Evolutionary conservation across 2,797 vertebrate species (phyloP), one percentile per base, ranked within the genome.

Genomic region (Loriculus beryllinus): DNA sequence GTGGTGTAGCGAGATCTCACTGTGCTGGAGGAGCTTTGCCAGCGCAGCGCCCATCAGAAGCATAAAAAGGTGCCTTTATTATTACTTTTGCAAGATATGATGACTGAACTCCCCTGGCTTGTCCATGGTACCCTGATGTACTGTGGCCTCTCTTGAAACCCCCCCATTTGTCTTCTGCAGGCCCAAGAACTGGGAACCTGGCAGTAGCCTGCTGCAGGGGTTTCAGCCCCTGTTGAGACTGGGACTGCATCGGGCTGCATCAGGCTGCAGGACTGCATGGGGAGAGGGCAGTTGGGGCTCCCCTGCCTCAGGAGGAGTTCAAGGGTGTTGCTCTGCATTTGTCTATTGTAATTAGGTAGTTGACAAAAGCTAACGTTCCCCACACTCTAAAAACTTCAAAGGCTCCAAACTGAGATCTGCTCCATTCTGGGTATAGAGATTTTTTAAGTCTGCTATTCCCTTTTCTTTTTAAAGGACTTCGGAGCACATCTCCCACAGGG

Each of bases 111-210:
- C 47, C 51, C 28, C 28, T 26, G 18, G 47, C 21, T 65, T 28
- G 25, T 17, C 60, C 23, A 0, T 14, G 13, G 2, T 25, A 8
- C 23, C 43, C 74, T 5, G 49, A 2, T 42, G 54, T n/a, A 57
- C 39, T 18, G 0, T 4, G 3, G 18, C 21, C 2, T 0, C 54
- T 76, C 54, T 9, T 65, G 72, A 8, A 86, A 57, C 23, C 0
- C 1, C 29, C 17, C 33, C 4, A 0, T 68, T 40, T 25, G 23
- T 49, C 20, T 68, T 68, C 82, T 19, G 42, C 11, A 0, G 3
- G 0, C 23, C 14, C 20, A 18, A 65, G 9, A n/a, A 40, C 5
- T 4, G 3, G 67, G 40, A 48, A 26, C 6, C 48, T 0, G 0
- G 23, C 6, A 6, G 51, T 7, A 49, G 17, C 17, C 37, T 51